Evolutionary conservation across 2,888 invertebrate species (phyloP), one percentile per base, ranked within the genome.

Genomic region (Metopia argyrocephala): DNA sequence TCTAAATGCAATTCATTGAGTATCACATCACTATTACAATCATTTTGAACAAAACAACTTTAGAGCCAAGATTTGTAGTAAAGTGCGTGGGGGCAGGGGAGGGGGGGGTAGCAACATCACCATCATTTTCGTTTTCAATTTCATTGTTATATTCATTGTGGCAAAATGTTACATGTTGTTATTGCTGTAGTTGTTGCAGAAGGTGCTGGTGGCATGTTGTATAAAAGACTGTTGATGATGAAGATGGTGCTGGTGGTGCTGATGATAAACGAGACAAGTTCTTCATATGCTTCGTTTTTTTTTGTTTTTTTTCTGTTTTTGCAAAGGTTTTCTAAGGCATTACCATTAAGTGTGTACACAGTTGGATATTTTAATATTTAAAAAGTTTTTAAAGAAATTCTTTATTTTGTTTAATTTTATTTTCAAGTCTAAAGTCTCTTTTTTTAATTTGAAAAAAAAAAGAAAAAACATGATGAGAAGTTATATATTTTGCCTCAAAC

Each of bases 1-100:
- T 80, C 80, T 80, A 73, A 80, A 80, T 76, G 71, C 74, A 69
- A 81, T 78, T 81, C 78, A 81, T 81, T 78, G 81, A 74, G 70
- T 78, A 81, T 78, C 78, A 70, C 78, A 78, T 81, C 81, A 78
- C 31, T 59, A 69, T 70, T 65, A 79, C 38, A 38, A 38, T 12
- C 15, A 9, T n/a, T 38, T 9, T 15, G 15, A 9, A 38, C 38
- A 31, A 31, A 3, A 62, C 65, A 79, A 68, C 74, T 52, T 64
- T 68, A 62, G 27, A n/a, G 5, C 6, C 20, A 18, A 48, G 52
- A 69, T 54, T 56, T 62, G 48, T 31, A 69, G 62, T 48, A 15
- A 15, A 12, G 38, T 4, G 12, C 9, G 38, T 9, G 12, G 12
- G 38, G 38, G 9, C 3, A 1, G 12, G 15, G 15, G 38, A 38